A percentile compares a stretch with the other conserved stretches of the same genome.
phyloP scores from a whole-genome alignment of 2,113 vertebrate genomes.

The Aptenodytes forsteri region DNA sequence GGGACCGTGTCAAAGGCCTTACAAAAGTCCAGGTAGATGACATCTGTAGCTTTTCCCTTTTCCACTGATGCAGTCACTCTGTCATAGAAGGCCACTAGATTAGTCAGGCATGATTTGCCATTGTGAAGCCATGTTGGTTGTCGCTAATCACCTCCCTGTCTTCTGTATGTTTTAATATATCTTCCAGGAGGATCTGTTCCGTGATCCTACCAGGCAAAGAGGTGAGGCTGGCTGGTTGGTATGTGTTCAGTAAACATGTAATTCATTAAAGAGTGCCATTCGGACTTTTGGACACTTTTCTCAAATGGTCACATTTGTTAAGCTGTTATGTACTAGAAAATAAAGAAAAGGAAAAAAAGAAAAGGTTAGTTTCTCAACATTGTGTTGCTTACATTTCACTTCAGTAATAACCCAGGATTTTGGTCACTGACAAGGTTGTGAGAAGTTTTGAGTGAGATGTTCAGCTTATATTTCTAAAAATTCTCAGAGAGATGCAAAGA shows the following conservation, averaged over 20 bases:
- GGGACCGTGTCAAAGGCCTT: neutral
- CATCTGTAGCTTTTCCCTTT: no score
- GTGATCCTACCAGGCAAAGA: neutral
- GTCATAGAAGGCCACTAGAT: no score
- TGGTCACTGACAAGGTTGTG: neutral
- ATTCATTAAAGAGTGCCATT: no score
- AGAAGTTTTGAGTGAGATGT: neutral
- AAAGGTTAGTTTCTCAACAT: neutral
- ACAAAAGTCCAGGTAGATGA: no score
- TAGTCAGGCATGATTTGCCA: neutral
- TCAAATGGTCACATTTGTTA: neutral
- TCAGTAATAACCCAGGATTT: neutral
- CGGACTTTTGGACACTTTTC: neutral
- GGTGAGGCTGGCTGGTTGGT: no score
- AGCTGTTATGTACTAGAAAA: neutral
- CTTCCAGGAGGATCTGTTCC: neutral
- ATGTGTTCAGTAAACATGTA: neutral
- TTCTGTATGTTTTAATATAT: neutral
- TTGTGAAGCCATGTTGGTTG: neutral
- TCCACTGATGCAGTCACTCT: no score
- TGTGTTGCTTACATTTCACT: neutral
- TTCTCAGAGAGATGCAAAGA: neutral
- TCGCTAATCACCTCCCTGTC: no score
- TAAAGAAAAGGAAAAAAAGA: neutral
- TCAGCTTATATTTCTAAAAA: neutral